Percentiles rank a stretch among this genome's conserved stretches.
These are phyloP conservation scores for Schrankia costaestrigalis DNA, from an alignment of 2,888 invertebrate genomes.

Conservation along the genomic window DNA sequence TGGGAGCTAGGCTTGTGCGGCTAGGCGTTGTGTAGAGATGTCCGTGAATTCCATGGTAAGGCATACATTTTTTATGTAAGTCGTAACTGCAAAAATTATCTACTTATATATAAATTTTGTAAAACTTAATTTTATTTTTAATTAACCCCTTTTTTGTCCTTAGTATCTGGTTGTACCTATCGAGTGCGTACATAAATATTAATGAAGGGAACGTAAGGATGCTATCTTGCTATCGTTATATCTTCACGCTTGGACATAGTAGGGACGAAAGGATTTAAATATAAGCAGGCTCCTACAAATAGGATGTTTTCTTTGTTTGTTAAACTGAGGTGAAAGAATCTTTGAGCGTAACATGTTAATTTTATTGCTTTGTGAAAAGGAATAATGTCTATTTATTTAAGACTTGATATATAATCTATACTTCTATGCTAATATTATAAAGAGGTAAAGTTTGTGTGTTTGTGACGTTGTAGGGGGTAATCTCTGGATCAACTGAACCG, in stretches of 20 bases:
- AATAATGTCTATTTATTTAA: slow-evolving; percentile 5
- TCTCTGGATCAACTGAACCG: too few relatives aligned
- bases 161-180: slow-evolving; percentile 5
- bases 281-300: slow-evolving; percentile 21
- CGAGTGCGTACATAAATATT: slow-evolving; percentile 28
- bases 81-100: too few relatives aligned
- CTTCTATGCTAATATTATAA: too few relatives aligned
- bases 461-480: too few relatives aligned
- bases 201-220: slow-evolving; percentile 24
- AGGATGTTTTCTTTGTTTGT: slow-evolving; percentile 17
- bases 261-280: slow-evolving; percentile 38
- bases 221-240: slow-evolving; percentile 29
- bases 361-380: too few relatives aligned
- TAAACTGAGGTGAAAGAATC: slow-evolving; percentile 3
- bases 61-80: too few relatives aligned
- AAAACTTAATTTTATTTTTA: too few relatives aligned
- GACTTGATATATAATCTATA: slow-evolving; percentile 9
- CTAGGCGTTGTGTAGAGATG: too few relatives aligned
- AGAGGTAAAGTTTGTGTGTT: too few relatives aligned
- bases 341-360: slow-evolving; percentile 4
- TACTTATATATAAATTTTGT: too few relatives aligned
- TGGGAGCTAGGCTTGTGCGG: too few relatives aligned
- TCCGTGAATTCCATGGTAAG: too few relatives aligned
- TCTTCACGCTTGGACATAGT: slow-evolving; percentile 46
- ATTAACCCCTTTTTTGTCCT: slow-evolving; percentile 1